Base-by-base conservation (phyloP, 2,888 invertebrate genomes). In the Dinocampus coccinellae region DNA sequence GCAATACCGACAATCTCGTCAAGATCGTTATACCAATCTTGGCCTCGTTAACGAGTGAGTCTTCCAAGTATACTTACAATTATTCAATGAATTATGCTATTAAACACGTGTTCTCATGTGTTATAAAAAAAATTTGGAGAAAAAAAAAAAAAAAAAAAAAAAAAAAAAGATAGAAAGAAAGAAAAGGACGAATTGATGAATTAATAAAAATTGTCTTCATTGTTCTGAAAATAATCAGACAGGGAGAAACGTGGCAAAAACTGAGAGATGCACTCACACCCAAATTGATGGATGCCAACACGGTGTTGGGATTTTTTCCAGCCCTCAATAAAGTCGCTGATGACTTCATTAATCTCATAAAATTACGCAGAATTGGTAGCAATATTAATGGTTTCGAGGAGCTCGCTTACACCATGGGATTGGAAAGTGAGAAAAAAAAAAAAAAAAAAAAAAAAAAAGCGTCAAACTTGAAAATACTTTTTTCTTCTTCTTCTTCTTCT, bases 21-120 rank as follows among this genome's bases (percentile, higher is more conserved):
- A 93, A 0, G 96, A 96, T 82, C 90, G 94, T 84, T 96, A 95
- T 85, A 92, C 94, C 34, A 94, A 93, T 76, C 91, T 92, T 26
- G 96, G 96, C 77, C 90, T 96, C 64, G 94, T 94, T 34, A 95
- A 95, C 85, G 95, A 95, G 93, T 95, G 89, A 92, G 94, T 85
- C 77, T 58, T 26, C 36, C 16, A 6, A 36, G 24, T 57, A 58
- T 33, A 39, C 34, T 20, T 24, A 16, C 3, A 16, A 10, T n/a
- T n/a, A n/a, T 68, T 26, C 22, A 69, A 52, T 20, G n/a, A 20
- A 34, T 66, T 42, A 4, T 24, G 20, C n/a, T 7, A 29, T 36
- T 53, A 42, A 20, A 26, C 42, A 20, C 4, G 16, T 42, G n/a
- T 42, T 22, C 42, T 42, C 53, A 34, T 39, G n/a, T n/a, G n/a